phyloP scores from a whole-genome alignment of 2,888 invertebrate genomes.

The Melinaea marsaeus region DNA sequence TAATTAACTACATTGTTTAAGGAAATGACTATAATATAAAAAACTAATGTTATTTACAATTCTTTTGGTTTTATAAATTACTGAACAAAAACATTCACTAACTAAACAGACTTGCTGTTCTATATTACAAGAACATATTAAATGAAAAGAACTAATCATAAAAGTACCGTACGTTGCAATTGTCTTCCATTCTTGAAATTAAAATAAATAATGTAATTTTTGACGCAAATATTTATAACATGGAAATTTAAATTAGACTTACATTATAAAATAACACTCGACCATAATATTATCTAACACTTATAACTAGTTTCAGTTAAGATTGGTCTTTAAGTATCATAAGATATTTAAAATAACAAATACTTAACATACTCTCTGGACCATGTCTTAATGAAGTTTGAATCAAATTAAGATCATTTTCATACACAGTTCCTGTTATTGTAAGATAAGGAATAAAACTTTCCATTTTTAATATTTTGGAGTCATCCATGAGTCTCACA shows the following conservation, averaged over 20 bases:
- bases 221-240: not conserved
- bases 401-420: no score
- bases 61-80: not conserved
- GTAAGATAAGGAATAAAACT: no score
- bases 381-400: no score
- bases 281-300: slow-evolving; percentile 33
- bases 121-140: not conserved
- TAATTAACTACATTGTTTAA: no score
- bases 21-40: no score
- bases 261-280: not conserved
- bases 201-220: not conserved
- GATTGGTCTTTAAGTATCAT: not conserved
- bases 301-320: slow-evolving; percentile 20
- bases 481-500: no score
- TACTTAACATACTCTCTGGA: no score
- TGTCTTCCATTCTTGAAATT: not conserved
- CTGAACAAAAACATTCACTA: not conserved
- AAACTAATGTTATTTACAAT: no score
- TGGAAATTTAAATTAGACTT: slow-evolving; percentile 6
- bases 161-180: not conserved
- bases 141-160: not conserved
- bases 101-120: not conserved
- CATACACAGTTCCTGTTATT: no score
- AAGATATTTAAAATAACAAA: not conserved
- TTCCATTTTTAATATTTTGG: no score